Evolutionary conservation across 2,797 vertebrate genomes (phyloP).

Genomic region (Miopithecus talapoin): DNA sequence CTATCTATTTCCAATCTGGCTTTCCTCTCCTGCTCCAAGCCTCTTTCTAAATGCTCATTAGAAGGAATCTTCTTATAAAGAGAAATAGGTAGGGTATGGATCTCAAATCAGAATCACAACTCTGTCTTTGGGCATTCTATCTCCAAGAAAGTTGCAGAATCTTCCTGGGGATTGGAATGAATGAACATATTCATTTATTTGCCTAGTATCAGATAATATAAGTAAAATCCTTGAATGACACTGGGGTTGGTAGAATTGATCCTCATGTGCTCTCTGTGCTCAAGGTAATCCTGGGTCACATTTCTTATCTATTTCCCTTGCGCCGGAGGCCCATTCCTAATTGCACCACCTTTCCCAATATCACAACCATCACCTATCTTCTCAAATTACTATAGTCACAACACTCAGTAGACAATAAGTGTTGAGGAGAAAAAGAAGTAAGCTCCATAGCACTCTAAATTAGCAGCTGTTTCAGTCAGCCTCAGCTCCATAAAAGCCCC

Average conservation of each 20-base stretch:
- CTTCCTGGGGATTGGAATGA: neutral
- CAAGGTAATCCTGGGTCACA: neutral
- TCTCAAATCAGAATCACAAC: neutral
- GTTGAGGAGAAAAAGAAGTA: neutral
- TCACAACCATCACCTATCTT: neutral
- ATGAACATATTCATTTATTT: neutral
- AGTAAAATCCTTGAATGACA: neutral
- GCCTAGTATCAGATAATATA: neutral
- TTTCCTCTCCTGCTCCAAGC: neutral
- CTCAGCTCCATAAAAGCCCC: neutral
- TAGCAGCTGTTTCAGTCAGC: neutral
- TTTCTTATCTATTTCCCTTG: neutral
- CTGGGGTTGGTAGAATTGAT: neutral
- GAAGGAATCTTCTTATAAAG: neutral
- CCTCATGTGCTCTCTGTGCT: neutral
- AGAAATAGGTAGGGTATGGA: neutral
- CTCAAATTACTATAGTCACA: neutral
- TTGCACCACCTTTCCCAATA: neutral
- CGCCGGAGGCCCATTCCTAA: neutral
- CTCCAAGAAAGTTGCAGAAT: neutral
- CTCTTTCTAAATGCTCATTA: neutral
- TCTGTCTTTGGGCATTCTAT: neutral
- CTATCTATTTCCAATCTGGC: neutral
- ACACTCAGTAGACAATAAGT: neutral
- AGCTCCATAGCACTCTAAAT: neutral